Conservation (phyloP, 2,888 invertebrate genomes). For the Yponomeuta plumbellus region DNA sequence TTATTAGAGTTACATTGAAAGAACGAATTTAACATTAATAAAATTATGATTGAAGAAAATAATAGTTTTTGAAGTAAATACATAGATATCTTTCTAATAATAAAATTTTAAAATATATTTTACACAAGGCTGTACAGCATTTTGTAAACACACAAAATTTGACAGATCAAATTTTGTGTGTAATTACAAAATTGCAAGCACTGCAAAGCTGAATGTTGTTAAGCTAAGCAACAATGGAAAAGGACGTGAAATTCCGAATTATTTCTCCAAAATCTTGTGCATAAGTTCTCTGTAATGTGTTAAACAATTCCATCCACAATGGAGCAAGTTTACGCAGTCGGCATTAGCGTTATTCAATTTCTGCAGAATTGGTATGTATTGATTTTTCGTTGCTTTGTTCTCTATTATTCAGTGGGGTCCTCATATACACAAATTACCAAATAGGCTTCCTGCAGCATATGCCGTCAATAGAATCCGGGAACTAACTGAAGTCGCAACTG, state of each 20-base stretch:
- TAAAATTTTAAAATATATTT: not conserved
- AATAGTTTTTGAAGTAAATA: too few relatives aligned
- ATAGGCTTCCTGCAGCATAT: too few relatives aligned
- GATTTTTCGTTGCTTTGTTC: conserved; percentile 4
- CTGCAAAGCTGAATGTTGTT: not conserved
- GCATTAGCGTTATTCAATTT: conserved; percentile 47
- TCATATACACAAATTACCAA: too few relatives aligned
- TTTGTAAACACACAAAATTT: not conserved
- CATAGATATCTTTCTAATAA: too few relatives aligned
- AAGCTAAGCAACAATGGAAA: not conserved
- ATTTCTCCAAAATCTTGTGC: not conserved
- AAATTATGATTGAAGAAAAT: too few relatives aligned
- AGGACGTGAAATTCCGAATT: not conserved
- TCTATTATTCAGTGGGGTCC: too few relatives aligned
- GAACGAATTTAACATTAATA: too few relatives aligned
- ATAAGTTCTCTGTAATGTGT: not conserved
- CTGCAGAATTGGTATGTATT: conserved; percentile 49
- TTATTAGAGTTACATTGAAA: too few relatives aligned
- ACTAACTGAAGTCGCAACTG: too few relatives aligned
- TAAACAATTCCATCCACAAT: conserved; percentile 27
- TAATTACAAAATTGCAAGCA: too few relatives aligned
- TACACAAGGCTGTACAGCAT: not conserved
- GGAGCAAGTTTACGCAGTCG: conserved; percentile 58
- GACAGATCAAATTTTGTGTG: not conserved
- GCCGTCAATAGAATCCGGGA: too few relatives aligned